Percentiles rank a stretch among this genome's conserved stretches.
phyloP scores from a whole-genome alignment of 2,888 invertebrate species.

The Epinotia ramella region DNA sequence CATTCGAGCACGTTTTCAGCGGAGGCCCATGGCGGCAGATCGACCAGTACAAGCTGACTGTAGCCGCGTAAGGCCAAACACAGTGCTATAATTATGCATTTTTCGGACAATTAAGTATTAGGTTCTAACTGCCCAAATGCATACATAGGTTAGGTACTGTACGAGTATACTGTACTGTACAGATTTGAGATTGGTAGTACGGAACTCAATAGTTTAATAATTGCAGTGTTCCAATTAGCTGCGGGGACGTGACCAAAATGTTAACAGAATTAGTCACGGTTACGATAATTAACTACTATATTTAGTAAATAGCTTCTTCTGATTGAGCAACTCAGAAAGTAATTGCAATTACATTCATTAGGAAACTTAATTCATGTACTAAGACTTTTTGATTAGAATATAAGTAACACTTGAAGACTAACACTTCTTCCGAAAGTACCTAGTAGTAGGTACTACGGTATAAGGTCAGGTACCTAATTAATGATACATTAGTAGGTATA shows the following conservation, averaged over 20 bases:
- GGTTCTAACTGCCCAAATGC: too few species aligned
- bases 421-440: too few species aligned
- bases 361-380: conserved; percentile 6
- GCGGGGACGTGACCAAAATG: background rate
- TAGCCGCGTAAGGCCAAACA: background rate
- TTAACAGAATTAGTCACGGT: conserved; percentile 10
- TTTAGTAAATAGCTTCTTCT: conserved; percentile 8
- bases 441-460: too few species aligned
- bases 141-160: too few species aligned
- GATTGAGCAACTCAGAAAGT: conserved; percentile 4
- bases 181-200: too few species aligned
- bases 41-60: background rate
- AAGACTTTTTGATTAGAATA: background rate
- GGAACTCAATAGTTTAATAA: background rate
- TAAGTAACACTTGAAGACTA: background rate
- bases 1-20: too few species aligned
- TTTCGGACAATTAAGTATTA: too few species aligned
- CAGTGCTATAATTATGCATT: too few species aligned
- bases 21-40: too few species aligned
- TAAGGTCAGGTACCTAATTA: too few species aligned
- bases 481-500: too few species aligned
- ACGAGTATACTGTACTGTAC: too few species aligned
- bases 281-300: background rate
- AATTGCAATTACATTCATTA: background rate
- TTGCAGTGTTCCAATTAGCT: background rate